Evolutionary conservation across 2,113 vertebrate genomes (phyloP), one percentile per base, ranked within the genome.

Genomic region (Miniopterus natalensis): DNA sequence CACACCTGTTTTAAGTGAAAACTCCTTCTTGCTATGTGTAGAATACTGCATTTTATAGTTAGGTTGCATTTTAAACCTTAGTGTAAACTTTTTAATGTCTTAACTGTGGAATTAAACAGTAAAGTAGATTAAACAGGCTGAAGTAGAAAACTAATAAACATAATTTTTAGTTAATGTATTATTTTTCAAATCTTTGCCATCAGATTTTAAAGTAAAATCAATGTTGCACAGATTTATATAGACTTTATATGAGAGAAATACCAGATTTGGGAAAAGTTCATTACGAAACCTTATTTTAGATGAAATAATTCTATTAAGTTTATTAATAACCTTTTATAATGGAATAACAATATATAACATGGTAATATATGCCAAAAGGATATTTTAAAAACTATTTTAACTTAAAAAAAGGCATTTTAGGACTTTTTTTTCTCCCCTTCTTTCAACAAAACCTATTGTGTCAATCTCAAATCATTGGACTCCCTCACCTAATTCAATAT

Each of bases 181-280:
- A 45, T 53, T 74, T 92, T 71, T 61, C 15, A 75, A 84, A 95
- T 18, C 3, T 31, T 47, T 78, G 10, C 49, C 14, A 61, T 85
- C 61, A n/a, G 20, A 88, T 79, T 96, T 93, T 71, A 68, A 87
- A 92, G 71, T 84, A 80, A 97, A 96, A 77, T 81, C 57, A 74
- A 92, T 83, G 10, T 68, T 95, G 4, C 9, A 88, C 15, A 57
- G 1, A 17, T 51, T 66, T 89, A 65, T 66, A 55, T 92, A 53
- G 87, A 55, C 8, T 68, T 92, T 68, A 66, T 49, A 25, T 45
- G 36, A 74, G 25, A 83, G 66, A 84, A 88, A 53, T 1, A 20
- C 45, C 8, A 63, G 6, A 68, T 45, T 78, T 55, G 47, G 70
- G n/a, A 36, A 91, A 42, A 74, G 27, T 61, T 88, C 59, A 31